A percentile compares a stretch with the other conserved stretches of the same genome.
Conservation (phyloP, 1,140 invertebrate genomes). For the Aphis gossypii region DNA sequence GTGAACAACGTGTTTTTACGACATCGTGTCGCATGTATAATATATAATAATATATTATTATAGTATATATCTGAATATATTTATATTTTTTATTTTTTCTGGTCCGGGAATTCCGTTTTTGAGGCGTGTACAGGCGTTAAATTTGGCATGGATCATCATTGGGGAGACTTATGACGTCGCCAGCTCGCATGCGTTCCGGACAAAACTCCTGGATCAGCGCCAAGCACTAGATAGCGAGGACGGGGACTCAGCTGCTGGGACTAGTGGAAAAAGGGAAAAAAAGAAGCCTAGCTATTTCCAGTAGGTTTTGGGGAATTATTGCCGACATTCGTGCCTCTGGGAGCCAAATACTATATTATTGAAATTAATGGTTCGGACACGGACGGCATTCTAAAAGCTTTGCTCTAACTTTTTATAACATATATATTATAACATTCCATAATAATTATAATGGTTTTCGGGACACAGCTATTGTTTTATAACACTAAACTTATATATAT, state of each 20-base stretch:
- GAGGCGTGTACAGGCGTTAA: slow-evolving; percentile 45
- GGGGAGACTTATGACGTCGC: slow-evolving; percentile 40
- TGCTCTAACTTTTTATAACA: slow-evolving; percentile 21
- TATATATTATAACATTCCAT: slow-evolving; percentile 15
- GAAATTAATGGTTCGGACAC: slow-evolving; percentile 58
- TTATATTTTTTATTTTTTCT: slow-evolving; percentile 32
- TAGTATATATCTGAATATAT: not conserved
- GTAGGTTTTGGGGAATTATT: slow-evolving; percentile 56
- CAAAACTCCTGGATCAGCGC: slow-evolving; percentile 12
- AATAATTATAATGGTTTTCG: slow-evolving; percentile 19
- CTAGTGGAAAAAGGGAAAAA: not conserved
- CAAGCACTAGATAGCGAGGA: not conserved
- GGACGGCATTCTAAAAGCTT: slow-evolving; percentile 34
- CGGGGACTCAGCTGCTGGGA: not conserved
- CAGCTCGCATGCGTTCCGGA: slow-evolving; percentile 36
- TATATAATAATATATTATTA: not conserved
- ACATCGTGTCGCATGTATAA: not conserved
- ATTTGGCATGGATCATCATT: slow-evolving; percentile 54
- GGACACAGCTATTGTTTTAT: not conserved
- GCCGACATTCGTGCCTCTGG: slow-evolving; percentile 52
- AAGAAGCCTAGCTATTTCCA: slow-evolving; percentile 44
- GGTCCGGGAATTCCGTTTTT: slow-evolving; percentile 25
- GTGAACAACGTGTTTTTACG: slow-evolving; percentile 16
- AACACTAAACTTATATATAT: not conserved
- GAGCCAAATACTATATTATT: slow-evolving; percentile 57